phyloP scores from a whole-genome alignment of 2,113 vertebrate genomes.

The Campylomormyrus tamandua region DNA sequence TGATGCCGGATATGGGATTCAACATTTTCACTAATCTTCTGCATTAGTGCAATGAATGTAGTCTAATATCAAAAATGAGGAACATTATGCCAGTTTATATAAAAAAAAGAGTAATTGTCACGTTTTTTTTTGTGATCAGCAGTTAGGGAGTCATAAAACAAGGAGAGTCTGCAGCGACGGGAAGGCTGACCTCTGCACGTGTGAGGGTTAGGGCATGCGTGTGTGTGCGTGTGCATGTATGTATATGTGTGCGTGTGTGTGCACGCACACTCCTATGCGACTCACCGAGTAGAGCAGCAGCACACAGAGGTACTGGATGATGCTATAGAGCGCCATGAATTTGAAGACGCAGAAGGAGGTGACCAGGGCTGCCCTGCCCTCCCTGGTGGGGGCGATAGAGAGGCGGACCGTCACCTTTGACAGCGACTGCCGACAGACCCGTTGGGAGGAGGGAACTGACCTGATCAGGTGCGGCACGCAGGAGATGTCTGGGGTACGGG shows the following conservation, averaged over 20 bases:
- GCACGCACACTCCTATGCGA: not conserved
- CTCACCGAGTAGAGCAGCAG: constrained; percentile 41
- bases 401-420: not conserved
- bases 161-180: not conserved
- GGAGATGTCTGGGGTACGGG: constrained; percentile 40
- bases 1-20: not conserved
- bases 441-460: constrained; percentile 19
- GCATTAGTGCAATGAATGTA: not conserved
- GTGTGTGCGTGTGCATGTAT: not conserved
- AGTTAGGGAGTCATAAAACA: not conserved
- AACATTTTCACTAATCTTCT: not conserved
- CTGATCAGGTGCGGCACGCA: constrained; percentile 46
- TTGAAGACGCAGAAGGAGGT: constrained; percentile 46
- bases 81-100: not conserved
- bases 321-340: constrained; percentile 44
- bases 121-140: not conserved
- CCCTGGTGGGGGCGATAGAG: constrained; percentile 19
- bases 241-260: not conserved
- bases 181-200: not conserved
- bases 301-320: constrained; percentile 41
- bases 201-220: not conserved
- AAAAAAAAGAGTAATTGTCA: not conserved
- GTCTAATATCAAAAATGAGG: not conserved
- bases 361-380: constrained; percentile 37
- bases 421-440: not conserved